Conservation (phyloP, 2,113 vertebrate genomes). For the Antidorcas marsupialis region DNA sequence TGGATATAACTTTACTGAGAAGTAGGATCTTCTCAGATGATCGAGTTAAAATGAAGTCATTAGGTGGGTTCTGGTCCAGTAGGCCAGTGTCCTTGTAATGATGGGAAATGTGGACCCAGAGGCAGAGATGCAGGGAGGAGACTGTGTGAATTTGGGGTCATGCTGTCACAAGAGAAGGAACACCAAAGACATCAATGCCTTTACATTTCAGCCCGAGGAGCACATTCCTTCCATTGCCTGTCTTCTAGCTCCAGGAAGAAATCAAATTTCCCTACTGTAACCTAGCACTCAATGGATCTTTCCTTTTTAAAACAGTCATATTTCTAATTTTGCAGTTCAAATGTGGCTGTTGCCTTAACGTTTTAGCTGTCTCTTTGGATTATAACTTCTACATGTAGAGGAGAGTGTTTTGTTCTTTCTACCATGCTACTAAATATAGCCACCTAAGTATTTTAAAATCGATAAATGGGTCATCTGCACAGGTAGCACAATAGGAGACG, state of each 20-base stretch:
- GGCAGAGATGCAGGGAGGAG: not conserved
- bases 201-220: not conserved
- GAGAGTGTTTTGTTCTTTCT: not conserved
- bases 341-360: not conserved
- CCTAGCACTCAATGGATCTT: not conserved
- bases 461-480: not conserved
- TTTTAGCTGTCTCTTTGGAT: not conserved
- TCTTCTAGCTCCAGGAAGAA: not conserved
- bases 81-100: not conserved
- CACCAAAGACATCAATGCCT: fast-evolving
- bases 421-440: not conserved
- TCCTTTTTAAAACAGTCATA: not conserved
- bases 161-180: not conserved
- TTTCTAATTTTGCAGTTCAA: not conserved
- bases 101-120: not conserved
- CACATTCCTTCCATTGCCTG: not conserved
- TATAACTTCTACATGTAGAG: not conserved
- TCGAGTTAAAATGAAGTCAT: not conserved
- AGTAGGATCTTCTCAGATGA: not conserved
- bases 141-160: not conserved
- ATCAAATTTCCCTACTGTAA: not conserved
- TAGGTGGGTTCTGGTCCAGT: not conserved
- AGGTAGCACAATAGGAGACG: not conserved
- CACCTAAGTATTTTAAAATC: not conserved
- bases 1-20: not conserved